Conservation (phyloP, 2,113 vertebrate species). For the Chaetodon auriga region DNA sequence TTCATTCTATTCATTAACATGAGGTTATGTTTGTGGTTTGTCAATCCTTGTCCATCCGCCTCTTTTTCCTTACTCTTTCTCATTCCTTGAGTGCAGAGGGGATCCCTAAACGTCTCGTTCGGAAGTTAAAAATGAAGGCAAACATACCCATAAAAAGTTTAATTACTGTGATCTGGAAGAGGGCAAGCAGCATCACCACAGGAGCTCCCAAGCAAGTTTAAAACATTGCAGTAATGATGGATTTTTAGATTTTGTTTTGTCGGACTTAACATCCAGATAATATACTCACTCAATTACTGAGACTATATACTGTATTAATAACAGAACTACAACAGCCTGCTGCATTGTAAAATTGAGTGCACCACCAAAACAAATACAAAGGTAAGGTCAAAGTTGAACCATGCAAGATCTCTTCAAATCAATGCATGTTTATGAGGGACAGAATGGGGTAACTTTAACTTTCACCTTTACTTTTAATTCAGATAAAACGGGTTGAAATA, state of each 20-base stretch:
- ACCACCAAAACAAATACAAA: not conserved
- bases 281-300: not conserved
- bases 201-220: not conserved
- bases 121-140: not conserved
- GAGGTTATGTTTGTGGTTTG: not conserved
- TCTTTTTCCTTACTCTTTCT: not conserved
- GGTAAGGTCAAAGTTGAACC: not conserved
- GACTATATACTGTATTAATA: not conserved
- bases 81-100: not conserved
- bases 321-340: not conserved
- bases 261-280: not conserved
- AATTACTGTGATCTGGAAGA: not conserved
- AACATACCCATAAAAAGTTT: not conserved
- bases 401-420: not conserved
- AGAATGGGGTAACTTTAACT: not conserved
- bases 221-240: not conserved
- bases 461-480: not conserved
- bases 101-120: not conserved
- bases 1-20: slow-evolving; percentile 18
- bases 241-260: not conserved
- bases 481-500: not conserved
- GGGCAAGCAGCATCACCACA: not conserved
- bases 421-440: not conserved
- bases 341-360: not conserved
- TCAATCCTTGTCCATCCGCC: not conserved